These are phyloP conservation scores for Dromas ardeola DNA, from an alignment of 2,113 vertebrate species.

Conservation along the genomic window DNA sequence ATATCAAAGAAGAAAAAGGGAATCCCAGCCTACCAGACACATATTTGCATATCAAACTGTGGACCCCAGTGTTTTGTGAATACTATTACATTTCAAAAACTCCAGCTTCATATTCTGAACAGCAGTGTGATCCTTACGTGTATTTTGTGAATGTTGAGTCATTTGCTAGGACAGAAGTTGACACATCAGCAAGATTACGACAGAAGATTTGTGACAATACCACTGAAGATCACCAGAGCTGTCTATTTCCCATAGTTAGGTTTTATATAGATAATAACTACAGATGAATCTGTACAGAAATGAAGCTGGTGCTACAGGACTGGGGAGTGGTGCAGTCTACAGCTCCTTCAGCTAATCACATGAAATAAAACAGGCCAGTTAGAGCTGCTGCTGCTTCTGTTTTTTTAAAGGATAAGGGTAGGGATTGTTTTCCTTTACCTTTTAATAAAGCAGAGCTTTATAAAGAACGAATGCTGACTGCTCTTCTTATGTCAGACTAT, in stretches of 20 bases:
- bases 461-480: neutral
- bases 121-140: neutral
- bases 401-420: neutral
- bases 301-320: neutral
- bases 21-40: neutral
- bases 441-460: neutral
- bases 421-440: neutral
- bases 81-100: neutral
- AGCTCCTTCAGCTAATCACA: neutral
- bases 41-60: neutral
- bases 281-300: neutral
- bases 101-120: neutral
- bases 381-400: neutral
- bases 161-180: neutral
- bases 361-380: neutral
- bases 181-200: neutral
- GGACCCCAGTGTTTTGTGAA: neutral
- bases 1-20: neutral
- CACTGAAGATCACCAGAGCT: neutral
- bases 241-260: too few species aligned
- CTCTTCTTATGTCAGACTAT: neutral
- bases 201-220: neutral
- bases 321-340: neutral
- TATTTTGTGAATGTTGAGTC: neutral
- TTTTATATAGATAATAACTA: neutral